phyloP scores from a whole-genome alignment of 37 sponge, comb jelly and placozoan genomes.

The Ianthella basta region DNA sequence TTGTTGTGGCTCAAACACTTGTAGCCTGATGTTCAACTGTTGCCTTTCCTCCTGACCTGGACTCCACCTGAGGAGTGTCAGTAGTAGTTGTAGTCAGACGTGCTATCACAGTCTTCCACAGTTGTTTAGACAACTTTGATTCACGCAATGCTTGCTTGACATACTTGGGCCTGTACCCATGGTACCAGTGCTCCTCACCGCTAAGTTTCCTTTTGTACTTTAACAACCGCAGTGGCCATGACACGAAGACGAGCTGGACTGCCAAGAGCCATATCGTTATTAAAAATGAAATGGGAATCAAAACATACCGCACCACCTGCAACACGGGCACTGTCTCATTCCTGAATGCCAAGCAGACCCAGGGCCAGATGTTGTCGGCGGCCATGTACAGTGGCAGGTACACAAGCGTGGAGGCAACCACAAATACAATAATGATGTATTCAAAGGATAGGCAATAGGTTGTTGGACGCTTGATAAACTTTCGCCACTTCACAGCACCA shows the following conservation, averaged over 20 bases:
- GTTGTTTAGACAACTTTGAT: too few relatives aligned
- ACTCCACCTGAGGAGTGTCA: too few relatives aligned
- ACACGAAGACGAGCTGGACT: background rate
- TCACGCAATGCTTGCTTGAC: background rate
- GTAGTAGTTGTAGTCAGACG: too few relatives aligned
- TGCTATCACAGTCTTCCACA: too few relatives aligned
- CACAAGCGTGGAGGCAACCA: background rate
- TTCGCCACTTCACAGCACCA: background rate
- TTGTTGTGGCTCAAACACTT: too few relatives aligned
- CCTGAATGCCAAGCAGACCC: background rate
- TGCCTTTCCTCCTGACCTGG: too few relatives aligned
- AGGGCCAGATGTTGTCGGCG: background rate
- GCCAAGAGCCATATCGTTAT: background rate
- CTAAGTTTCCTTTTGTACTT: background rate
- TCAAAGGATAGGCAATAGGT: background rate
- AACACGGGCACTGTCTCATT: background rate
- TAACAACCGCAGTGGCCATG: background rate
- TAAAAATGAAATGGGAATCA: background rate
- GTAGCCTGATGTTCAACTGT: too few relatives aligned
- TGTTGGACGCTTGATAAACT: background rate
- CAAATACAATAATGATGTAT: background rate
- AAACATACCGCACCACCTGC: background rate
- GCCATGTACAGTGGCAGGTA: conserved; percentile 14
- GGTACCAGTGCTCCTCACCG: background rate
- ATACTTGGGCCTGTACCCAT: background rate